Evolutionary conservation across 2,113 vertebrate species (phyloP), one percentile per base, ranked within the genome.

Genomic region (Notechis scutatus): DNA sequence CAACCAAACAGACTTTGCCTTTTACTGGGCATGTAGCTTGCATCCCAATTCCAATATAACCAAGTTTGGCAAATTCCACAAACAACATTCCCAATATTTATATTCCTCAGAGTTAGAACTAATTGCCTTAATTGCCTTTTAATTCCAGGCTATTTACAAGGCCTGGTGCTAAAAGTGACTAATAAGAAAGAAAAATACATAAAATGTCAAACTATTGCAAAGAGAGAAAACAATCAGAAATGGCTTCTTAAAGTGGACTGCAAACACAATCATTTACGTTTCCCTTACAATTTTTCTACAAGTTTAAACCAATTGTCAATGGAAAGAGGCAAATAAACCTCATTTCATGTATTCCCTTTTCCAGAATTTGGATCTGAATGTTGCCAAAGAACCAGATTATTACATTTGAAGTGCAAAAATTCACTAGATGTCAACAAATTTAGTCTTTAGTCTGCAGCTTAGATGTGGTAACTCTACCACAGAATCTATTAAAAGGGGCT

Each of bases 1-100:
- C 87, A 92, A 10, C 92, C 50, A 74, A 92, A 88, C 20, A 15
- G 92, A 39, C 87, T 20, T 89, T 92, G 87, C n/a, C 87, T 39
- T 89, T 92, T 45, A 56, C 52, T 18, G 39, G 92, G 92, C 61
- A 92, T 18, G 34, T 7, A 89, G 87, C 34, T 52, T 47, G 52
- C 23, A 81, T 85, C 87, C 52, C 61, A 92, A 56, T 64, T 92
- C 52, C 39, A 45, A 10, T 3, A 21, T 55, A 92, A 89, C 29
- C 24, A 45, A 12, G 39, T 26, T 21, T 92, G 87, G 61, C 87
- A 85, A 64, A 15, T 52, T 18, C 20, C 61, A 69, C 61, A 81
- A 9, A 89, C 7, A 39, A 45, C 42, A n/a, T 29, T 56, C 61
- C 52, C 4, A 55, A 55, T 34, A 52, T 74, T 52, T 74, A 59